Evolutionary conservation across 2,888 invertebrate genomes (phyloP), one percentile per base, ranked within the genome.

Genomic region (Chouioia cunea): DNA sequence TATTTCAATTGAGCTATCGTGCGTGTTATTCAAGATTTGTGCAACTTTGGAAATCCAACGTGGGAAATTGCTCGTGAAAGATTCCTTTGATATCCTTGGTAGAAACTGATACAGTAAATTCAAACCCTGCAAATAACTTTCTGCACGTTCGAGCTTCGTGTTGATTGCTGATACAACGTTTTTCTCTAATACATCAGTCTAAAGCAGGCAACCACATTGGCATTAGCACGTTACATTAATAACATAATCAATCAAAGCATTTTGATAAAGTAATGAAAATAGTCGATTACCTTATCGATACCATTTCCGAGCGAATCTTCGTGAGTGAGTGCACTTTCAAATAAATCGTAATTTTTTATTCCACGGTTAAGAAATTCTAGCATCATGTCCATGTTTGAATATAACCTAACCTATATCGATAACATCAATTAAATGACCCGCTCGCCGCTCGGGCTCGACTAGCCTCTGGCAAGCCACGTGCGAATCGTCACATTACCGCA

Each of bases 31-130:
- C 15, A 85, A 57, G 20, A 78, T 75, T 53, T 81, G 80, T 36
- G 73, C 77, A 3, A 79, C 74, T 73, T 83, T 83, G 3, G 77
- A 56, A 8, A 82, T 77, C 85, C 85, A 85, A 10, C 82, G 67
- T 15, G 76, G 59, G 23, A 78, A 78, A 56, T 83, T 76, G 43
- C 83, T 81, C 2, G 63, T 44, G 12, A 85, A 63, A 23, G 67
- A 48, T 2, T 81, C 79, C 27, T 77, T 77, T 0, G 79, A 74
- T 52, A 79, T 75, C 43, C 57, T 75, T 2, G 78, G 67, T 43
- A 82, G 59, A 53, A 79, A 74, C 12, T 76, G 65, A 6, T 73
- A 66, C 16, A 85, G 71, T 23, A 81, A 60, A 43, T 76, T 65
- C 3, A 85, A 75, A 18, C 81, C 82, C 18, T 75, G 72, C 18